A percentile compares a stretch with the other conserved stretches of the same genome.
These are phyloP conservation scores for Notolepis coatsorum DNA, from an alignment of 2,797 vertebrate genomes.

Conservation along the genomic window DNA sequence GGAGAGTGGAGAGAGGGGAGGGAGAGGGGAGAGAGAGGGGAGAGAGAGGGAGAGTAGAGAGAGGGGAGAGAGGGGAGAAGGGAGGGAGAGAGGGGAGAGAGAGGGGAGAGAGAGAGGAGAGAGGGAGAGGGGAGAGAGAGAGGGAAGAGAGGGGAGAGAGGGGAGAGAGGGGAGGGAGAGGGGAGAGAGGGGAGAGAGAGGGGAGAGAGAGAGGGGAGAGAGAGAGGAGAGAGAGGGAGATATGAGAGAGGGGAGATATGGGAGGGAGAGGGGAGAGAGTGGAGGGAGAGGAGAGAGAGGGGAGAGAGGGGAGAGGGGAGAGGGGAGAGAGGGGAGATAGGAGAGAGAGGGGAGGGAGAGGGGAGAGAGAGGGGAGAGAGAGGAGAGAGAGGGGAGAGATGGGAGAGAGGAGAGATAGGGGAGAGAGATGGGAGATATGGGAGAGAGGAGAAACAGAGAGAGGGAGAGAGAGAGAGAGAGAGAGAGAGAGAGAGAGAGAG, in stretches of 20 bases:
- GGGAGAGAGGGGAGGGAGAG: conserved; percentile 10
- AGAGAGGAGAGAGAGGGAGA: too few relatives aligned
- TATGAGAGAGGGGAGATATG: too few relatives aligned
- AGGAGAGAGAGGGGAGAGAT: too few relatives aligned
- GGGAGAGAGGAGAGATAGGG: too few relatives aligned
- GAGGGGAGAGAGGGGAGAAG: neutral
- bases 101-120: neutral
- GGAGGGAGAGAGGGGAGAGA: neutral
- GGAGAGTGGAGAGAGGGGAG: neutral
- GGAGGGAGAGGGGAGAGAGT: too few relatives aligned
- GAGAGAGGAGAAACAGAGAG: too few relatives aligned
- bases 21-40: neutral
- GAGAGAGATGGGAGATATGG: too few relatives aligned
- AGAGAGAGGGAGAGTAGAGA: neutral
- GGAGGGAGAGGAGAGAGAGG: neutral
- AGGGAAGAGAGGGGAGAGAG: neutral
- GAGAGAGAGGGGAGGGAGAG: neutral
- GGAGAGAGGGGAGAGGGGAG: neutral
- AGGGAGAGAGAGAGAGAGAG: neutral
- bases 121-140: too few relatives aligned
- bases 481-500: too few relatives aligned
- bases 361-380: too few relatives aligned
- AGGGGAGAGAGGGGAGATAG: neutral
- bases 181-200: conserved; percentile 5
- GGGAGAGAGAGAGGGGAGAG: neutral